Base-by-base conservation (phyloP, 2,797 vertebrate genomes). In the Centroberyx gerrardi region DNA sequence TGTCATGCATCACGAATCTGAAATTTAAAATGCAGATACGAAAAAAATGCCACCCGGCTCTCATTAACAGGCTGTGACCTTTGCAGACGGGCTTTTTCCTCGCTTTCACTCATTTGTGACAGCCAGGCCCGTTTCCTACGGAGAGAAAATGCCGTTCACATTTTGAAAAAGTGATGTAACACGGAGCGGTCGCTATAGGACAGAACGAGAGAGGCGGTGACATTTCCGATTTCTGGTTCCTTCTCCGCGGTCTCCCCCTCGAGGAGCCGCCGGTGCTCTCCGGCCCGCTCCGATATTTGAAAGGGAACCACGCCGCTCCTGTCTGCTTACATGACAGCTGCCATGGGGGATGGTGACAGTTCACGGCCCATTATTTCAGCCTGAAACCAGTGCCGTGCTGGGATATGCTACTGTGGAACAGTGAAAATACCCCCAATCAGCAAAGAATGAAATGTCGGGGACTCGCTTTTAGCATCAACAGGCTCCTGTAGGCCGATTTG, bases 201-300 rank as follows among this genome's bases (percentile, higher is more conserved):
- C 73, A 61, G 75, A 83, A 55, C 65, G 84, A 66, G 58, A 40
- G 56, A 78, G 70, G 75, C 74, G 59, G 70, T 90, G 89, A 90
- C 88, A 93, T 92, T 91, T 94, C 67, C 73, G 66, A 80, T 69
- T 74, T 81, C 70, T 75, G 69, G 48, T 78, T 69, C 70, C 61
- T 75, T 80, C 75, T 66, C 77, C 81, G 52, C 82, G 58, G 46
- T 42, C 5, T 1, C 27, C 29, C 52, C 31, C 38, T 0, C 14
- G 69, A 71, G 72, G 78, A 72, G 67, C 6, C 18, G 53, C 66
- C 0, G 54, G 70, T 48, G 67, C 65, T 77, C 80, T 85, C 63
- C 66, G 66, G 68, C 53, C 77, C 0, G 4, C 53, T 79, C 28
- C 56, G 62, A 69, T 80, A 76, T 87, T 74, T 70, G 48, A 75